Percentiles rank a stretch among this genome's conserved stretches.
Evolutionary conservation across 2,797 vertebrate genomes (phyloP).

Genomic region (Cyclopterus lumpus): DNA sequence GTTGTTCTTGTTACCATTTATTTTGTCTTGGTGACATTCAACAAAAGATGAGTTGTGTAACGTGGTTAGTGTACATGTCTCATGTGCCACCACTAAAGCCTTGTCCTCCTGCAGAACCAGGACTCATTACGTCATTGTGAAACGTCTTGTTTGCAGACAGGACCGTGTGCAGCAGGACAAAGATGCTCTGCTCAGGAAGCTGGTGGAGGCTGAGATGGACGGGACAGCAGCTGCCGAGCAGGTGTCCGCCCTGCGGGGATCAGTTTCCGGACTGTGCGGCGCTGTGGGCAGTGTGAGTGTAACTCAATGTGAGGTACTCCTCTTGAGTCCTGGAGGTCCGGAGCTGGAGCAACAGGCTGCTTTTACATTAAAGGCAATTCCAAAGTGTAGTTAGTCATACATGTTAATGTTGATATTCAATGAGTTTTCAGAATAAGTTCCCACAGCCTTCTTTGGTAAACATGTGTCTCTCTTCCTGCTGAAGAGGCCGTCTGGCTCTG

Average conservation of each 20-base stretch:
- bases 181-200: constrained; percentile 87
- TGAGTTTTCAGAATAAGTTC: background rate
- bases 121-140: background rate
- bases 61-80: background rate
- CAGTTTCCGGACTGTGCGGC: constrained; percentile 82
- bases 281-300: constrained; percentile 81
- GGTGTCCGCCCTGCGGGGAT: constrained; percentile 86
- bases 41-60: background rate
- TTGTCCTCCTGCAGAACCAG: background rate
- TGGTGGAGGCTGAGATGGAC: constrained; percentile 89
- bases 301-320: background rate
- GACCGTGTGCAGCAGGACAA: constrained; percentile 85
- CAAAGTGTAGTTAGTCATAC: background rate
- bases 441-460: background rate
- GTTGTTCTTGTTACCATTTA: background rate
- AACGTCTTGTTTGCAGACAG: constrained; percentile 70
- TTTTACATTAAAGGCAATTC: too few relatives aligned
- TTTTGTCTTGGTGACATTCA: too few relatives aligned
- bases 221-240: constrained; percentile 89
- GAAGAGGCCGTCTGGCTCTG: constrained; percentile 85
- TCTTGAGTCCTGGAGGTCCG: background rate
- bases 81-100: background rate
- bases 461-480: constrained; percentile 50
- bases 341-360: background rate
- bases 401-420: background rate